Percentiles rank a stretch among this genome's conserved stretches.
Conservation (phyloP, 2,888 invertebrate genomes). For the Megalurothrips usitatus region DNA sequence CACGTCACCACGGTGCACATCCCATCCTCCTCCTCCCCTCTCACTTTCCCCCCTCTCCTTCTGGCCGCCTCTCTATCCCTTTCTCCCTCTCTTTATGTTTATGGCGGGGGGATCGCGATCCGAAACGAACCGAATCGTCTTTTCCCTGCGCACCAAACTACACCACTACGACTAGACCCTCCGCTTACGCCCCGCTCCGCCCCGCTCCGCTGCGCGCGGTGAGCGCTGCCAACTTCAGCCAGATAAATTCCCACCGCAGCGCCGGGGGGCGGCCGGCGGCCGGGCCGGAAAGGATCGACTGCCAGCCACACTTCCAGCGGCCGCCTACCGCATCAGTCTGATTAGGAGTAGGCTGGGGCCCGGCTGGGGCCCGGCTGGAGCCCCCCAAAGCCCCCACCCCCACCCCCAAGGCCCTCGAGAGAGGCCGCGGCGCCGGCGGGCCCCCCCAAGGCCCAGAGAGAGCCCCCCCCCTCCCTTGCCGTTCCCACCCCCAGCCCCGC, state of each 20-base stretch:
- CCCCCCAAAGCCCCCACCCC: not conserved
- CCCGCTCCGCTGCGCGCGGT: not conserved
- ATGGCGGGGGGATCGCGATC: not conserved
- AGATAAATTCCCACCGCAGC: conserved; percentile 19
- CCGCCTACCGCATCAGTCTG: conserved; percentile 20
- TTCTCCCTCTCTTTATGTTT: not conserved
- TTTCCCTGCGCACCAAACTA: no score
- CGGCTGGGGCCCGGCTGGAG: not conserved
- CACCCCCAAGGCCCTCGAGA: no score
- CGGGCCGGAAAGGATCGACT: not conserved
- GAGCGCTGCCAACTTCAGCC: not conserved
- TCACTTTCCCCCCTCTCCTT: no score
- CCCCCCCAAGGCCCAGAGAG: not conserved
- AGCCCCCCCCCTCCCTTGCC: not conserved
- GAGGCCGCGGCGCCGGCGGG: not conserved
- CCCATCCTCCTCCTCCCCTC: no score
- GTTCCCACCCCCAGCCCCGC: not conserved
- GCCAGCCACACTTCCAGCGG: not conserved
- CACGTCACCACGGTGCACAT: no score
- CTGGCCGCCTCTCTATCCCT: no score
- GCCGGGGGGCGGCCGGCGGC: not conserved
- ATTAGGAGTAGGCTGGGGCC: not conserved
- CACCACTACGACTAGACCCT: no score
- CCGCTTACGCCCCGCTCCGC: not conserved
- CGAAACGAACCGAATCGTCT: conserved; percentile 1